Evolutionary conservation across 1,140 invertebrate species (phyloP).

Genomic region (Penaeus vannamei): DNA sequence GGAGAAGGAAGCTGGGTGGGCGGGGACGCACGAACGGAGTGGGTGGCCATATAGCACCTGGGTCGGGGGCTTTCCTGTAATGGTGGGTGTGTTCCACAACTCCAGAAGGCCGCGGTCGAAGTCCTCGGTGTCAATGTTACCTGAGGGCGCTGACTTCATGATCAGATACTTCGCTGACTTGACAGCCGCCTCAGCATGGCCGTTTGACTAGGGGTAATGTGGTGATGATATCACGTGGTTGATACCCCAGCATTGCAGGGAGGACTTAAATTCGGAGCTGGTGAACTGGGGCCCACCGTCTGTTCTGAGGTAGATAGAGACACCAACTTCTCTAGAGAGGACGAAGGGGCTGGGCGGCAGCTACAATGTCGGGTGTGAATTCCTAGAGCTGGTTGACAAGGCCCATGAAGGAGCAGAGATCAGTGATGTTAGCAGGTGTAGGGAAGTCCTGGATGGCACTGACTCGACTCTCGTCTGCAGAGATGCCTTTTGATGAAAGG

Average conservation of each 20-base stretch:
- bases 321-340: too few relatives aligned
- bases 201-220: neutral
- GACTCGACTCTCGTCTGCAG: neutral
- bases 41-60: slow-evolving; percentile 6
- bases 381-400: slow-evolving; percentile 32
- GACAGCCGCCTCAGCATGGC: neutral
- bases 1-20: neutral
- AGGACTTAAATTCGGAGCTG: neutral
- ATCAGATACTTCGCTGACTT: neutral
- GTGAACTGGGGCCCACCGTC: neutral
- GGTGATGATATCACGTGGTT: neutral
- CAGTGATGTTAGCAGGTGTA: slow-evolving; percentile 16
- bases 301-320: neutral
- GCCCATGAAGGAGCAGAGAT: slow-evolving; percentile 24
- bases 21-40: neutral
- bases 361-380: neutral
- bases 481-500: neutral
- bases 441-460: slow-evolving; percentile 21
- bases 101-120: neutral
- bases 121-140: neutral
- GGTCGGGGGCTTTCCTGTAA: neutral
- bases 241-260: neutral
- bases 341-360: too few relatives aligned
- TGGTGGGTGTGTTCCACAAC: neutral
- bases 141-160: neutral